A percentile compares a stretch with the other conserved stretches of the same genome.
These are phyloP conservation scores for Deilephila porcellus DNA, from an alignment of 2,888 invertebrate species.

Conservation along the genomic window DNA sequence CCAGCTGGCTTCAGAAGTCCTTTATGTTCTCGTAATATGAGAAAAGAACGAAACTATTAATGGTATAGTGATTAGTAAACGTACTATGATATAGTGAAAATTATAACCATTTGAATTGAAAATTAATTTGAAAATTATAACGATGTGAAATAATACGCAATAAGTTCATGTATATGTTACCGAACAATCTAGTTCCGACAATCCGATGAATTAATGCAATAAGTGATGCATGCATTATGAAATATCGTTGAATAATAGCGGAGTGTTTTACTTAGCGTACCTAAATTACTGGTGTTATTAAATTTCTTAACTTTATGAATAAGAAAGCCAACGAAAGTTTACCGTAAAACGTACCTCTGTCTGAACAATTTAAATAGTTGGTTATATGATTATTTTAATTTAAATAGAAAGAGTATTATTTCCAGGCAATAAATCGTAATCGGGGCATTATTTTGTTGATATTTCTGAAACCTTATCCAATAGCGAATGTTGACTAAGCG, in stretches of 20 bases:
- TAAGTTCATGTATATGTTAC: conserved; percentile 33
- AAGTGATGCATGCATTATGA: conserved; percentile 53
- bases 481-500: conserved; percentile 62
- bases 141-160: conserved; percentile 24
- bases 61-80: no score
- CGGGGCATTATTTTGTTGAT: conserved; percentile 15
- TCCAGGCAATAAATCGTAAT: conserved; percentile 16
- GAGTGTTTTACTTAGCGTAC: conserved; percentile 35
- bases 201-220: conserved; percentile 39
- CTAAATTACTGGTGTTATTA: conserved; percentile 34
- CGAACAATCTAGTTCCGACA: conserved; percentile 41
- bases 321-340: conserved; percentile 9
- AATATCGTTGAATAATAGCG: conserved; percentile 46
- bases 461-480: conserved; percentile 46
- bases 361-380: not conserved
- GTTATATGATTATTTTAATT: conserved; percentile 10
- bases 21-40: no score
- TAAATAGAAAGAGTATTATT: not conserved
- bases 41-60: no score
- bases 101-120: no score
- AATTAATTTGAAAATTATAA: no score
- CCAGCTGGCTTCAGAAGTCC: no score
- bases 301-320: conserved; percentile 21
- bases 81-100: not conserved
- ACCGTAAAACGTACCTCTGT: not conserved